Conservation (phyloP, 1,140 invertebrate genomes). For the Brachionus calyciflorus region DNA sequence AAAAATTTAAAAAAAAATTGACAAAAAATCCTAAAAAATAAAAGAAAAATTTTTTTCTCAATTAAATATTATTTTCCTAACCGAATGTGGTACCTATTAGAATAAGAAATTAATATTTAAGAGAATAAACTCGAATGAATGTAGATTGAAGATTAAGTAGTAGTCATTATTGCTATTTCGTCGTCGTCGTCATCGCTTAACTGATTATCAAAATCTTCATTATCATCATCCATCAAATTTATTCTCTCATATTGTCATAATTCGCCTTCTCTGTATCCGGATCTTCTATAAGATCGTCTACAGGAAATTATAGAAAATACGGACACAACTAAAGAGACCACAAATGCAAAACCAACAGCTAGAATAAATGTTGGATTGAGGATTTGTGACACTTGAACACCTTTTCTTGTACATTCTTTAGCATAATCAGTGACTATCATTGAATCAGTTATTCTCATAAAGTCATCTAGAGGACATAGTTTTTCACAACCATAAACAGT, state of each 20-base stretch:
- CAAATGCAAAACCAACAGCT: background rate
- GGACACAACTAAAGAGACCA: background rate
- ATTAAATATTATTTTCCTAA: conserved; percentile 36
- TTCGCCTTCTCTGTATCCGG: background rate
- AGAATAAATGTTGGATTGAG: conserved; percentile 9
- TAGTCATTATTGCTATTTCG: background rate
- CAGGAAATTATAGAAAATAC: conserved; percentile 3
- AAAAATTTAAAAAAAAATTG: background rate
- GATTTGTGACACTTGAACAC: background rate
- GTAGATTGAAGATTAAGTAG: background rate
- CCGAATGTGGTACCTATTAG: background rate
- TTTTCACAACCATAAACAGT: conserved; percentile 31
- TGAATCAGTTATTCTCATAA: conserved; percentile 8
- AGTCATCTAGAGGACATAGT: conserved; percentile 27
- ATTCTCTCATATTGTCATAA: conserved; percentile 47
- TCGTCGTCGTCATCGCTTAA: background rate
- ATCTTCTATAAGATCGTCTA: background rate
- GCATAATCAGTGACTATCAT: background rate
- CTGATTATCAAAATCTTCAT: conserved; percentile 3
- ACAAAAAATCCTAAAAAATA: no score
- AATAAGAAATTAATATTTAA: conserved; percentile 19
- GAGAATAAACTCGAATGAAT: conserved; percentile 21
- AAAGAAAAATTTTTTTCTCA: background rate
- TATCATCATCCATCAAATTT: conserved; percentile 45
- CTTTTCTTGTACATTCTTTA: background rate